These are phyloP conservation scores for Bellardia bayeri DNA, from an alignment of 2,888 invertebrate species.

Conservation along the genomic window DNA sequence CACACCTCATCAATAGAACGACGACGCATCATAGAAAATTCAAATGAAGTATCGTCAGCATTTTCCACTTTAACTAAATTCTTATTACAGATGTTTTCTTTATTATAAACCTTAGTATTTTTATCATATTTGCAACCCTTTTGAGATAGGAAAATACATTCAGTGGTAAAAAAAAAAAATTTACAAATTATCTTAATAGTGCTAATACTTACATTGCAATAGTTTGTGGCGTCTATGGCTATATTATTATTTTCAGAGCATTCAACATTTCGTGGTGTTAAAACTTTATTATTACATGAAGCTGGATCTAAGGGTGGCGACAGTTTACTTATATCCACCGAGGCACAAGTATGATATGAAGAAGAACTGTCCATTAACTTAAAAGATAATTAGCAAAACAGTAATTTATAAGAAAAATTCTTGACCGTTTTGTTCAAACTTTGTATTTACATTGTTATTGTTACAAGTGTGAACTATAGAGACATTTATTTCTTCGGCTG, in stretches of 20 bases:
- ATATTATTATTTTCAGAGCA: slow-evolving; percentile 75
- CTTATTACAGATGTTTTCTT: slow-evolving; percentile 80
- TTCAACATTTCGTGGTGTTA: slow-evolving; percentile 76
- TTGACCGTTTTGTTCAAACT: neutral
- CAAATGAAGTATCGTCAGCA: slow-evolving; percentile 82
- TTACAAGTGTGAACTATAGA: slow-evolving; percentile 80
- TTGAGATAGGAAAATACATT: slow-evolving; percentile 37
- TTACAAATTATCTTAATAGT: neutral
- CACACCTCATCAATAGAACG: slow-evolving; percentile 80
- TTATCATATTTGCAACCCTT: slow-evolving; percentile 81
- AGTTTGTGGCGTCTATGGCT: slow-evolving; percentile 57
- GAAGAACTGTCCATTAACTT: slow-evolving; percentile 81
- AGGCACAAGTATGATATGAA: slow-evolving; percentile 83
- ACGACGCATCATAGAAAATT: slow-evolving; percentile 83
- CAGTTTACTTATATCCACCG: slow-evolving; percentile 80
- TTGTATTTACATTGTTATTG: slow-evolving; percentile 74
- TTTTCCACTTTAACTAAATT: slow-evolving; percentile 80
- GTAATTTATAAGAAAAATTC: neutral
- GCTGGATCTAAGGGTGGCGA: slow-evolving; percentile 76
- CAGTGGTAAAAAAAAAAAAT: neutral
- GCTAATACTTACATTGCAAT: slow-evolving; percentile 79
- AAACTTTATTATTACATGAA: slow-evolving; percentile 67
- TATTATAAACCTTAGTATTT: slow-evolving; percentile 75
- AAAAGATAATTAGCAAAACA: neutral
- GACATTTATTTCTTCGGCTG: slow-evolving; percentile 87